phyloP scores from a whole-genome alignment of 2,113 vertebrate species.

The Delphinapterus leucas region DNA sequence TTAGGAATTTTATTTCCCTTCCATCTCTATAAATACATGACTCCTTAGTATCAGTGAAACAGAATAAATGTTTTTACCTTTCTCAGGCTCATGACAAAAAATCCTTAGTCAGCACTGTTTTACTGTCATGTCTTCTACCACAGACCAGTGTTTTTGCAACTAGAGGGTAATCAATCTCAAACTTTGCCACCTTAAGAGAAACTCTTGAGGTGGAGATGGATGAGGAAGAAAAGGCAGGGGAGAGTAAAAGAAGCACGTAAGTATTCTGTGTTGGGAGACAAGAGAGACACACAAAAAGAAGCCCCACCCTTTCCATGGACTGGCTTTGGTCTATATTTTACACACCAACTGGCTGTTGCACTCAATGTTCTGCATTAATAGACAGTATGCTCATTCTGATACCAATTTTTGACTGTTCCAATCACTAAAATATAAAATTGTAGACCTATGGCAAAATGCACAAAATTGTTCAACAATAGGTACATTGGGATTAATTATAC shows the following conservation, averaged over 20 bases:
- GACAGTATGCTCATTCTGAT: neutral
- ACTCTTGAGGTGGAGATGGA: neutral
- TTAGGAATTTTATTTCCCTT: neutral
- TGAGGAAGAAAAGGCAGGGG: neutral
- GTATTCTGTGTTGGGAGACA: neutral
- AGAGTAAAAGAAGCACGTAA: neutral
- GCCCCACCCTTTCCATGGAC: neutral
- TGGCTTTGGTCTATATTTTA: neutral
- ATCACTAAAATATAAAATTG: slow-evolving; percentile 11
- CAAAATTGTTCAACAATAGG: neutral
- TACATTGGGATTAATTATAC: neutral
- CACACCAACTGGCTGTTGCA: neutral
- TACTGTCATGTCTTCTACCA: neutral
- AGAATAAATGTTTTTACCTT: neutral
- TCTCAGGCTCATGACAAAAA: neutral
- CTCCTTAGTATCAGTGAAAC: neutral
- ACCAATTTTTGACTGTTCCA: neutral
- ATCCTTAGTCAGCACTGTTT: neutral
- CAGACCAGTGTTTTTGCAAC: neutral
- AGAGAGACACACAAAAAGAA: neutral
- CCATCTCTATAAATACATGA: neutral
- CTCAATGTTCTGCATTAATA: neutral
- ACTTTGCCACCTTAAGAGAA: neutral
- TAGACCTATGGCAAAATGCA: neutral
- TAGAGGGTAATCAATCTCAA: neutral